phyloP scores from a whole-genome alignment of 2,888 invertebrate species.

The Imbricaverruca yamaguchii region DNA sequence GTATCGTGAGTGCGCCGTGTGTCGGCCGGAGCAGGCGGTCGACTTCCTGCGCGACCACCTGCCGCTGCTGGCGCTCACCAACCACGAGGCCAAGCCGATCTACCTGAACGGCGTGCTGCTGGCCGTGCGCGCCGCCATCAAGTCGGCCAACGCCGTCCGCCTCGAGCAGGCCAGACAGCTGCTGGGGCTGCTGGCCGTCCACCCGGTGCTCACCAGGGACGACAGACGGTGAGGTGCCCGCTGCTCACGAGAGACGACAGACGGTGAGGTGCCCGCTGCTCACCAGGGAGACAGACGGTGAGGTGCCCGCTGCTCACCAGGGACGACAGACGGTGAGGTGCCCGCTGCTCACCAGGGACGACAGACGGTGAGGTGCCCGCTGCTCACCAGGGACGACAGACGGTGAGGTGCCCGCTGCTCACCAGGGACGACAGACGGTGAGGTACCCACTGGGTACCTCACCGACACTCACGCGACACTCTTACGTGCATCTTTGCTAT shows the following conservation, averaged over 20 bases:
- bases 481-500: too few species aligned
- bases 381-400: too few species aligned
- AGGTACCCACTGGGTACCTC: too few species aligned
- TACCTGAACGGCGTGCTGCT: constrained; percentile 14
- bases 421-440: too few species aligned
- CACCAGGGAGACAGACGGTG: neutral
- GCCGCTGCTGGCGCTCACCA: constrained; percentile 17
- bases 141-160: neutral
- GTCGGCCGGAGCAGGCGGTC: neutral
- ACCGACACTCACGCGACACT: too few species aligned
- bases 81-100: constrained; percentile 20
- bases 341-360: neutral
- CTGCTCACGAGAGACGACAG: neutral
- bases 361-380: neutral
- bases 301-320: neutral
- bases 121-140: neutral
- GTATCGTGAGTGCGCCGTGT: neutral
- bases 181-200: constrained; percentile 16
- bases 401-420: too few species aligned
- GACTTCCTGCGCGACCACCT: constrained; percentile 17
- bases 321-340: neutral
- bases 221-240: neutral
- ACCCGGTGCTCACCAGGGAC: neutral
- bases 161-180: constrained; percentile 18
- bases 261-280: neutral